A percentile compares a stretch with the other conserved stretches of the same genome.
Evolutionary conservation across 2,113 vertebrate species (phyloP).

Genomic region (Ursus arctos): DNA sequence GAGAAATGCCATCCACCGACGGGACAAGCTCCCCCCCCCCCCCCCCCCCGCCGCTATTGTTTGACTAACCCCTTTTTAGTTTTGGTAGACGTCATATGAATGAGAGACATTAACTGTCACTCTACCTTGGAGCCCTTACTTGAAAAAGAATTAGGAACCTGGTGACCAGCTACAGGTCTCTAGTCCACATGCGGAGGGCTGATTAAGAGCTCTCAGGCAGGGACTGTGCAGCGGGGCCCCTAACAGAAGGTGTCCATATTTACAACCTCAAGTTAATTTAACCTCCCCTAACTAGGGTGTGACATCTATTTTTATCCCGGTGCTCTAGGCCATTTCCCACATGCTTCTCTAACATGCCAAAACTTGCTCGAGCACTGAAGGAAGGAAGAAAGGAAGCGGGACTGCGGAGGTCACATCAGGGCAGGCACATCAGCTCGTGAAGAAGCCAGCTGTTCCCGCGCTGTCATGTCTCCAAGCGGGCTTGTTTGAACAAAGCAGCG

Average conservation of each 20-base stretch:
- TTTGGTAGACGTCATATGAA: background rate
- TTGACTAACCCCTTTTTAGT: conserved; percentile 50
- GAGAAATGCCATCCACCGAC: background rate
- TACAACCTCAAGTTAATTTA: conserved; percentile 55
- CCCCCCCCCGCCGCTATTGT: background rate
- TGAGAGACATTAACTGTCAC: background rate
- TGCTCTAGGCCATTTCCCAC: background rate
- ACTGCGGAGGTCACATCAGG: conserved; percentile 63
- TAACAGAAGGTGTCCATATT: background rate
- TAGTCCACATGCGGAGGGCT: background rate
- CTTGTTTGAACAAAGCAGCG: conserved; percentile 63
- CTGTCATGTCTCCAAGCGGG: conserved; percentile 37
- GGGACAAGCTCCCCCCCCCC: conserved; percentile 16
- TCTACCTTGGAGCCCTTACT: conserved; percentile 50
- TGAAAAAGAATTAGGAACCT: conserved; percentile 43
- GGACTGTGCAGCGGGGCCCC: background rate
- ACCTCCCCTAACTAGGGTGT: conserved; percentile 11
- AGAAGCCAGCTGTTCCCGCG: conserved; percentile 75
- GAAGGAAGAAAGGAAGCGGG: conserved; percentile 18
- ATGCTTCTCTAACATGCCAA: conserved; percentile 42
- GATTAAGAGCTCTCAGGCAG: background rate
- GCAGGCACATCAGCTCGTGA: conserved; percentile 39
- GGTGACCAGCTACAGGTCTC: background rate
- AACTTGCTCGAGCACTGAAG: conserved; percentile 57
- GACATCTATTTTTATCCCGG: background rate